Evolutionary conservation across 2,888 invertebrate species (phyloP), one percentile per base, ranked within the genome.

Genomic region (Macaria notata): DNA sequence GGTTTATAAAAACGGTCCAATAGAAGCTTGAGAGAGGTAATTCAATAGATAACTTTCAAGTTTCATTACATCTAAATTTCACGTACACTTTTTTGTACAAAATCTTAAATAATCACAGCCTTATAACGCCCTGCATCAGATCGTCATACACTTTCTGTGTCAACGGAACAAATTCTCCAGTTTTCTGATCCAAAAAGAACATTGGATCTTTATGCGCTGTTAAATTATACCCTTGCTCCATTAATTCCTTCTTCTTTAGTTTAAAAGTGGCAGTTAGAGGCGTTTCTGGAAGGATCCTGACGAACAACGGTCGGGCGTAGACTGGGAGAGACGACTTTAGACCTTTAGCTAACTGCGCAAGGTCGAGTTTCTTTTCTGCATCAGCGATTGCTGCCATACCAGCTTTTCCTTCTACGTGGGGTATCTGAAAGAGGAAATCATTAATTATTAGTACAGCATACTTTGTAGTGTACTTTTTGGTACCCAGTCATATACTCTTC

Each of bases 321-420:
- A 92, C 71, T 0, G 98, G 97, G 8, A 99, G 86, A 31, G 93
- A 92, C n/a, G 93, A 67, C 29, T 74, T 81, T 0, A 91, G 63
- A 0, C 85, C 84, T 63, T 82, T 79, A 0, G 83, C 69, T n/a
- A 91, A 64, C 0, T 88, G 80, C 3, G 87, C 75, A 9, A 96
- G 78, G 72, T 96, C 94, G 8, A 96, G 72, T 52, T 92, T 92
- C 9, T 92, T 89, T 3, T 94, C 92, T 0, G 94, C 93, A 74
- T 98, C 97, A 0, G 96, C 95, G 52, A 98, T 95, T 0, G 98
- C 97, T 0, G 95, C 97, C 98, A 99, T 98, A 4, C 98, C 98
- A 0, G 98, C 98, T 80, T 95, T 94, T 0, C 98, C 98, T 86
- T 97, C 97, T 1, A 93, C 89, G 62, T 94, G 93, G 0, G 96